Evolutionary conservation across 2,797 vertebrate species (phyloP).

Genomic region (Alauda arvensis): DNA sequence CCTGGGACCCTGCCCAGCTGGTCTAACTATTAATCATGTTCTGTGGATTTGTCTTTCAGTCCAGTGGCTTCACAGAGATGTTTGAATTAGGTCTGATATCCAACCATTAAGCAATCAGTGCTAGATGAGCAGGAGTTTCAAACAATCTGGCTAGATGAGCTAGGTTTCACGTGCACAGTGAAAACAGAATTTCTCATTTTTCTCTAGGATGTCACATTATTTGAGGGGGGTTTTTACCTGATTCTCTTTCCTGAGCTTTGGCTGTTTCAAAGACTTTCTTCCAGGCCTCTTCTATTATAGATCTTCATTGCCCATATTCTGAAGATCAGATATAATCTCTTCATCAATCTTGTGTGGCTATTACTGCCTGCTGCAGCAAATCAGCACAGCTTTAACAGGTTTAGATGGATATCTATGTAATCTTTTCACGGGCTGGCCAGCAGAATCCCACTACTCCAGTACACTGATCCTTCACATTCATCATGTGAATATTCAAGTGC

Average conservation of each 20-base stretch:
- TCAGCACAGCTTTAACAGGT: neutral
- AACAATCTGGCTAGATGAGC: neutral
- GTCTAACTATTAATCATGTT: neutral
- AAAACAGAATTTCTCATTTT: neutral
- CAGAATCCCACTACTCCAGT: neutral
- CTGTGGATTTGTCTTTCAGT: neutral
- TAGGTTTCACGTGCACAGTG: neutral
- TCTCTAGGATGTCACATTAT: neutral
- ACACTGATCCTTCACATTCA: neutral
- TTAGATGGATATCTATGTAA: conserved; percentile 28
- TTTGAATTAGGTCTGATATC: neutral
- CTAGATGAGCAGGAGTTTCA: neutral
- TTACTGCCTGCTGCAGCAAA: neutral
- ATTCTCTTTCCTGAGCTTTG: neutral
- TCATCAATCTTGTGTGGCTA: neutral
- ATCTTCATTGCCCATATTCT: neutral
- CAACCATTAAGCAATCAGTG: neutral
- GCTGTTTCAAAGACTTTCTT: neutral
- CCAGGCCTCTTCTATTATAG: neutral
- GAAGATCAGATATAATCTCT: conserved; percentile 12
- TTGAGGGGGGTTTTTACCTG: neutral
- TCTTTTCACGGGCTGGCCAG: neutral
- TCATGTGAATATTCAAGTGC: neutral
- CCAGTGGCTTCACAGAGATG: neutral
- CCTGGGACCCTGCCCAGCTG: neutral